Evolutionary conservation across 2,113 vertebrate species (phyloP).

Genomic region (Gymnogyps californianus): DNA sequence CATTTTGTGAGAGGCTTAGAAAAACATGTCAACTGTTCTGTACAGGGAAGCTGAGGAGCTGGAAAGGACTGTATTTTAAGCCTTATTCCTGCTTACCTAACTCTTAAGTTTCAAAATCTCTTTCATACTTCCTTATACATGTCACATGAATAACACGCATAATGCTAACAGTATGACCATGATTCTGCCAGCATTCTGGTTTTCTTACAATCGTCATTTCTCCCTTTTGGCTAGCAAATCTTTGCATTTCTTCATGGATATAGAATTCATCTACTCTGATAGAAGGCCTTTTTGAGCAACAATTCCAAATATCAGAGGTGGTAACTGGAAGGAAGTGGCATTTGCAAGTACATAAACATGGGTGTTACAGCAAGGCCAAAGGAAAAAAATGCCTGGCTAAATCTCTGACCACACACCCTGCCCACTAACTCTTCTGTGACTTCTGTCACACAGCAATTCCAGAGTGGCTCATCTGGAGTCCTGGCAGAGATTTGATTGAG

Average conservation of each 20-base stretch:
- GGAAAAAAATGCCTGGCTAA: not conserved
- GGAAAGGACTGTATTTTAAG: not conserved
- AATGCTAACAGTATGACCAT: too few relatives aligned
- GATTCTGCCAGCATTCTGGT: not conserved
- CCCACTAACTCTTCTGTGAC: too few relatives aligned
- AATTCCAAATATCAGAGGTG: not conserved
- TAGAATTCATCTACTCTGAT: not conserved
- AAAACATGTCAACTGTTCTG: not conserved
- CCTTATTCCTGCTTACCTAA: not conserved
- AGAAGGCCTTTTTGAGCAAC: not conserved
- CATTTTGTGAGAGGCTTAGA: not conserved
- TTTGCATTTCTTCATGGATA: not conserved
- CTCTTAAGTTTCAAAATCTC: not conserved
- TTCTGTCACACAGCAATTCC: not conserved
- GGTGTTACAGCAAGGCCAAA: not conserved
- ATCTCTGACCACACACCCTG: not conserved
- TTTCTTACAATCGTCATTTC: not conserved
- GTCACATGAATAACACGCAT: not conserved
- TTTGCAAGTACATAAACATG: not conserved
- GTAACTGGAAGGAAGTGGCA: not conserved
- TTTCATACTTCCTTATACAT: not conserved
- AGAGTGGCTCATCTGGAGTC: not conserved
- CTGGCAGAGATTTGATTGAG: not conserved
- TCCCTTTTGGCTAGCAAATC: not conserved
- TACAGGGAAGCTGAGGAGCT: not conserved